Evolutionary conservation across 1,140 invertebrate species (phyloP), one percentile per base, ranked within the genome.

Genomic region (Caerostris darwini): DNA sequence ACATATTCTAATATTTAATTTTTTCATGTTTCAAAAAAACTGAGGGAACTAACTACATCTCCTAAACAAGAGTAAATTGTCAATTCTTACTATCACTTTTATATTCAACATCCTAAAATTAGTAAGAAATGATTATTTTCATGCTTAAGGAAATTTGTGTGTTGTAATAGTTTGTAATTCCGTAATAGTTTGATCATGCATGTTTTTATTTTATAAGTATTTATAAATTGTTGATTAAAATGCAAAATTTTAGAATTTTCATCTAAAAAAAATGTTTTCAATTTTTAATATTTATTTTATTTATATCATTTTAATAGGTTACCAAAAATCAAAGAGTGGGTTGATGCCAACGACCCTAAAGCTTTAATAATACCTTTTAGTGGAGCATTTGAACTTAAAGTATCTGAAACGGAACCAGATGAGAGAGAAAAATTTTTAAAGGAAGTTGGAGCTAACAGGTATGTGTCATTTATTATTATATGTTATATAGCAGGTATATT

Each of bases 321-420:
- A 95, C 97, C 98, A 12, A 99, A 99, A 96, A 98, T 99, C 95
- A 99, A 99, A 96, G 99, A 99, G 96, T 99, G 99, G 99, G 98
- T 99, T 94, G 99, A 99, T 96, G 98, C 98, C 95, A 98, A 99
- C 96, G 99, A 99, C 96, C 98, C 98, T 0, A 99, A 99, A 12
- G 97, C 99, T 0, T 96, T 97, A 8, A 97, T 99, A 8, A 99
- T 99, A 87, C 99, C 99, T 4, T 99, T 99, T 96, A 99, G 99
- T 94, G 99, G 99, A 6, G 97, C 97, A 10, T 98, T 99, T 95
- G 99, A 99, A 96, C 97, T 97, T 81, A 98, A 98, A 96, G 95
- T 99, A 2, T 95, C 98, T 7, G 98, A 99, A 81, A 98, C 99
- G 97, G 96, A 97, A 7, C 97, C 98, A 7, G 97, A 98, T 0